A percentile compares a stretch with the other conserved stretches of the same genome.
Evolutionary conservation across 2,797 vertebrate genomes (phyloP).

Genomic region (Phataginus tricuspis): DNA sequence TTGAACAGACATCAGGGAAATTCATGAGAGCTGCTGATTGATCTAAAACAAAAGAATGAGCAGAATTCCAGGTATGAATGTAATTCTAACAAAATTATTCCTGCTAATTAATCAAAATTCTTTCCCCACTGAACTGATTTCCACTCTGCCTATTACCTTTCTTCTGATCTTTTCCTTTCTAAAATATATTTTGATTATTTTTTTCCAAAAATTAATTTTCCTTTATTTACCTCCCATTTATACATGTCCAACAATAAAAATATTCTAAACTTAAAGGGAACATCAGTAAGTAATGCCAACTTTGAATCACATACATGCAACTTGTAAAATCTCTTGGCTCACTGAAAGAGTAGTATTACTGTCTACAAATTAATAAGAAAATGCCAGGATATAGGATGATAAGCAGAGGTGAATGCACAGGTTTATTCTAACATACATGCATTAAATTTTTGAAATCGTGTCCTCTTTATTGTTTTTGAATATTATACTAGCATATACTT

Average conservation of each 20-base stretch:
- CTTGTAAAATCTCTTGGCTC: background rate
- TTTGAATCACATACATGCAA: background rate
- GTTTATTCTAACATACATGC: background rate
- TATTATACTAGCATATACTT: background rate
- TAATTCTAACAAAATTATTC: background rate
- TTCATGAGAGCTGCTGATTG: background rate
- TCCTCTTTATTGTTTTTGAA: background rate
- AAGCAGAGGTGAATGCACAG: background rate
- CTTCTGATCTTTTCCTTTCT: background rate
- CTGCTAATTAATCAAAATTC: background rate
- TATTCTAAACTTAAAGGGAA: background rate
- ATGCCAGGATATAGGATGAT: background rate
- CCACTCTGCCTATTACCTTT: background rate
- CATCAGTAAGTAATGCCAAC: background rate
- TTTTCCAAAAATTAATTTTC: background rate
- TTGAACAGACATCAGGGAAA: background rate
- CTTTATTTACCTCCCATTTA: background rate
- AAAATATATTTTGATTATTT: background rate
- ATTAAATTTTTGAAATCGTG: background rate
- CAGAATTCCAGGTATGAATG: background rate
- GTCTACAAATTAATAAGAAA: background rate
- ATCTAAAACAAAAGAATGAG: background rate
- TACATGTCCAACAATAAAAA: background rate
- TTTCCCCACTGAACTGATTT: background rate
- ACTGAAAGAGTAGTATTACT: background rate